Conservation (phyloP, 2,797 vertebrate genomes). For the Triplophysa yarkandensis region DNA sequence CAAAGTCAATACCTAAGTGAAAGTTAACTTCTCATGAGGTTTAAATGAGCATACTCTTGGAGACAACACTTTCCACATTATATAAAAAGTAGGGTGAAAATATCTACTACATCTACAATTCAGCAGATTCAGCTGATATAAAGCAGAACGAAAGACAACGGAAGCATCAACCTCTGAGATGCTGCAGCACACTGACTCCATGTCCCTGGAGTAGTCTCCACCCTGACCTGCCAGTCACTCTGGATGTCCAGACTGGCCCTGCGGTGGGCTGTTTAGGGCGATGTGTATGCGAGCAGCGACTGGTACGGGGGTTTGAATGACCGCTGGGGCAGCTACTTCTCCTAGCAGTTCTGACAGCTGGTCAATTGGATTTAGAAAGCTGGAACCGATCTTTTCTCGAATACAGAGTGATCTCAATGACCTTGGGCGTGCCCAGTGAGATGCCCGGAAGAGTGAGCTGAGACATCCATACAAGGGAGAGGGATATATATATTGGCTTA, state of each 20-base stretch:
- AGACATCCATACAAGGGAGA: conserved; percentile 28
- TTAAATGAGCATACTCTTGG: not conserved
- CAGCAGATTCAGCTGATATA: not conserved
- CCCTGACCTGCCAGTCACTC: conserved; percentile 50
- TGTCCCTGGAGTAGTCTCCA: conserved; percentile 36
- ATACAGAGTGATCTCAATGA: conserved; percentile 53
- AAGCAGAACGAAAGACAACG: not conserved
- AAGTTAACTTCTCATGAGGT: not conserved
- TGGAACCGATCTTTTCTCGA: conserved; percentile 38
- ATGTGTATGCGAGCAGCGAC: conserved; percentile 16
- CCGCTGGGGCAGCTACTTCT: conserved; percentile 49
- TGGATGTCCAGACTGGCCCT: conserved; percentile 16
- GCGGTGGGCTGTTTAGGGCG: not conserved
- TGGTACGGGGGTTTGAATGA: conserved; percentile 29
- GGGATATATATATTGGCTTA: conserved; percentile 41
- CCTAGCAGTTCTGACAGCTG: conserved; percentile 55
- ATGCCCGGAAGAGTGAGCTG: conserved; percentile 45
- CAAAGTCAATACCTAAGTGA: not conserved
- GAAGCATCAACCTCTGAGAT: not conserved
- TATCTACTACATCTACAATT: not conserved
- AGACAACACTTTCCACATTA: not conserved
- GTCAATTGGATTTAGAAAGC: conserved; percentile 52
- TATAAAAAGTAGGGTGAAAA: not conserved
- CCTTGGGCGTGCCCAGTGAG: conserved; percentile 53
- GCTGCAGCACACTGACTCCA: conserved; percentile 16